Percentiles rank a stretch among this genome's conserved stretches.
Conservation (phyloP, 2,797 vertebrate genomes). For the Eutrigla gurnardus region DNA sequence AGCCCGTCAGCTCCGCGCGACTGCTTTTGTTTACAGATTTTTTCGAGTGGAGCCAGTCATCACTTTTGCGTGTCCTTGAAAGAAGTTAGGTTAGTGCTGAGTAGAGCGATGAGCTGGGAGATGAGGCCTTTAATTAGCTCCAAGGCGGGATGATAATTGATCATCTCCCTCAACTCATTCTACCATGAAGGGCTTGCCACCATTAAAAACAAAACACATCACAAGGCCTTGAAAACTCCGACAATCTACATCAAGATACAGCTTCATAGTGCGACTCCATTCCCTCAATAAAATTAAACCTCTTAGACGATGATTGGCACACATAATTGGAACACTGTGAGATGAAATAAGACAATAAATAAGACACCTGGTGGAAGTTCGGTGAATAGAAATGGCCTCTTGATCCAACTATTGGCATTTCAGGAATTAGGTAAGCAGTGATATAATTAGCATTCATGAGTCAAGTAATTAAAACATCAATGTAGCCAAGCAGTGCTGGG, state of each 20-base stretch:
- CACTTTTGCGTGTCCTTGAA: constrained; percentile 82
- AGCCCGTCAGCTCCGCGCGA: constrained; percentile 38
- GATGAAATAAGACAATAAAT: neutral
- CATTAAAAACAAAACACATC: constrained; percentile 73
- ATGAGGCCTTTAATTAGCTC: constrained; percentile 83
- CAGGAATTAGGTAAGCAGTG: constrained; percentile 75
- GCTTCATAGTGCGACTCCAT: neutral
- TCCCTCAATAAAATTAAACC: constrained; percentile 13
- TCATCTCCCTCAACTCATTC: constrained; percentile 75
- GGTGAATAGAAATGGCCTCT: constrained; percentile 57
- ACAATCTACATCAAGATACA: constrained; percentile 21
- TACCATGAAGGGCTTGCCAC: constrained; percentile 75
- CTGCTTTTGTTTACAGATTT: constrained; percentile 70
- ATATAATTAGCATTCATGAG: constrained; percentile 85
- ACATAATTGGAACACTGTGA: neutral
- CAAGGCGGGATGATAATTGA: constrained; percentile 80
- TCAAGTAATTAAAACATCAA: constrained; percentile 87
- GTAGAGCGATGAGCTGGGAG: constrained; percentile 67
- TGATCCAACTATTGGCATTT: constrained; percentile 78
- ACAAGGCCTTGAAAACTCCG: constrained; percentile 45
- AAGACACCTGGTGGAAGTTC: neutral
- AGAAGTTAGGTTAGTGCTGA: constrained; percentile 71
- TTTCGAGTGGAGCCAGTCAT: constrained; percentile 50
- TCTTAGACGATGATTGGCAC: neutral
- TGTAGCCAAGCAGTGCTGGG: constrained; percentile 70